Evolutionary conservation across 2,888 invertebrate species (phyloP).

Genomic region (Seira sanloemensis): DNA sequence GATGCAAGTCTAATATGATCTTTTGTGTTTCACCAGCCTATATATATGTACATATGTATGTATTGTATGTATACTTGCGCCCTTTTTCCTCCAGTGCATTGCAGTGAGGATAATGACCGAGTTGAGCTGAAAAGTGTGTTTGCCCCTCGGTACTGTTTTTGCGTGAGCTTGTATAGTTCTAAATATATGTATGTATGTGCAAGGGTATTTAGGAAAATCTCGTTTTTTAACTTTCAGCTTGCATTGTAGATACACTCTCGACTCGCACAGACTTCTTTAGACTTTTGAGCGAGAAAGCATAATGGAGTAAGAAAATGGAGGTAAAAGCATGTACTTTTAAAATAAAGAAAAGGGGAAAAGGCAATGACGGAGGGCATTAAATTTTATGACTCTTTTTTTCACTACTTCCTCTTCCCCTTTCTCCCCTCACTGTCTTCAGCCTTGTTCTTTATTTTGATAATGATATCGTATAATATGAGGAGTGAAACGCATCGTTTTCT

Average conservation of each 20-base stretch:
- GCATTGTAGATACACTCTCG: neutral
- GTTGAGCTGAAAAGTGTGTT: neutral
- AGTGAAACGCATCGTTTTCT: constrained; percentile 1
- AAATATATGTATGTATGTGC: neutral
- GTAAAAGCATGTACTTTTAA: constrained; percentile 14
- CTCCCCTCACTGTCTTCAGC: constrained; percentile 11
- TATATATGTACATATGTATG: no score
- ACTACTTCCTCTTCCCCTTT: constrained; percentile 6
- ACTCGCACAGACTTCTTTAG: no score
- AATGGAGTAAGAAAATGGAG: constrained; percentile 5
- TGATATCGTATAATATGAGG: constrained; percentile 8
- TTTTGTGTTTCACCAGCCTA: neutral
- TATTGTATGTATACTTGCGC: no score
- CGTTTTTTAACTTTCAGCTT: neutral
- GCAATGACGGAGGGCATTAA: constrained; percentile 62
- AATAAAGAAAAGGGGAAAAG: constrained; percentile 38
- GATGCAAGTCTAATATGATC: constrained; percentile 9
- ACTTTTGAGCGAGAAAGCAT: neutral
- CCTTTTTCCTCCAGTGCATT: neutral
- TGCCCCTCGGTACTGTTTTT: neutral
- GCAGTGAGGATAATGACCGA: constrained; percentile 35
- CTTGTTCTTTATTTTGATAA: constrained; percentile 3
- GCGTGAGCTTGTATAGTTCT: neutral
- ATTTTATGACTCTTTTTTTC: constrained; percentile 63
- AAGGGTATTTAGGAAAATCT: constrained; percentile 10